Evolutionary conservation across 2,888 invertebrate species (phyloP).

Genomic region (Eudasyphora cyanicolor): DNA sequence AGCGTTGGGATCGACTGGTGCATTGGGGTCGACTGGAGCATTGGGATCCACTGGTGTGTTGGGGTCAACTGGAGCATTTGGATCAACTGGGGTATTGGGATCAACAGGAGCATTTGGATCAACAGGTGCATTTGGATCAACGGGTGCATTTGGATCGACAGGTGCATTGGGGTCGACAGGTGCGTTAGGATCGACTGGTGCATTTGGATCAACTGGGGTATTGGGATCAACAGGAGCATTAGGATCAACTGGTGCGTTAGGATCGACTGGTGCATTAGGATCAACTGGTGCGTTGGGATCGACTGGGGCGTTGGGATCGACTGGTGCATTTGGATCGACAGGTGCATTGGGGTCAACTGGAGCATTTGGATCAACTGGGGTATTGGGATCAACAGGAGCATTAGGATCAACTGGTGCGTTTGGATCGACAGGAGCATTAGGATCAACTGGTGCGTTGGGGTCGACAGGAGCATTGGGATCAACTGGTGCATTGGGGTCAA

Average conservation of each 20-base stretch:
- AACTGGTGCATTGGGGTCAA: conserved; percentile 34
- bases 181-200: conserved; percentile 52
- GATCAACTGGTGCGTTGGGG: conserved; percentile 39
- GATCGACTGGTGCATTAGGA: conserved; percentile 40
- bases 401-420: conserved; percentile 48
- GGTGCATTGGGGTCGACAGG: conserved; percentile 46
- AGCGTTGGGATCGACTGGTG: conserved; percentile 47
- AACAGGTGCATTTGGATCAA: conserved; percentile 53
- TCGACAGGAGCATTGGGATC: conserved; percentile 41
- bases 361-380: conserved; percentile 35
- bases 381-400: conserved; percentile 29
- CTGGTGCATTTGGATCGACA: conserved; percentile 30
- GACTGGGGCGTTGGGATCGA: conserved; percentile 36
- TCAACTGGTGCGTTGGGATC: conserved; percentile 40
- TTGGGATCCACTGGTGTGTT: conserved; percentile 49
- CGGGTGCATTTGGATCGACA: conserved; percentile 36
- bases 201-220: conserved; percentile 43
- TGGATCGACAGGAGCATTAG: conserved; percentile 41
- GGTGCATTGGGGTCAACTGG: conserved; percentile 39
- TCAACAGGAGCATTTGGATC: conserved; percentile 59
- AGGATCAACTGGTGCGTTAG: conserved; percentile 33
- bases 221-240: conserved; percentile 46
- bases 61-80: conserved; percentile 45
- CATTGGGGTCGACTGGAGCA: conserved; percentile 36
- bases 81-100: conserved; percentile 61